phyloP scores from a whole-genome alignment of 2,113 vertebrate species.

The Chaetodon trifascialis region DNA sequence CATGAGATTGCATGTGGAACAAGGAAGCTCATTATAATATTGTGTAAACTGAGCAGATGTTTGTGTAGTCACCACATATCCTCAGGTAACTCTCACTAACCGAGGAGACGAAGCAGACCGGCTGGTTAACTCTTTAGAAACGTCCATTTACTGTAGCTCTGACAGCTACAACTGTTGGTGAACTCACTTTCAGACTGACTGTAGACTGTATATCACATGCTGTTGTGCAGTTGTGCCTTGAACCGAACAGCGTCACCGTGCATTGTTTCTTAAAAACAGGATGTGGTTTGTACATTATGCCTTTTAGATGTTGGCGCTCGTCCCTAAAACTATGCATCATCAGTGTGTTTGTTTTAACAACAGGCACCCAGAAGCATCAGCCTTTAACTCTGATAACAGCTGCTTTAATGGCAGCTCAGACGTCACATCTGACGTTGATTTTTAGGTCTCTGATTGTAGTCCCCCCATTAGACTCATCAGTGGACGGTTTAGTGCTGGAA shows the following conservation, averaged over 20 bases:
- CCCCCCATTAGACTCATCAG: too few species aligned
- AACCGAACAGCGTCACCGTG: too few species aligned
- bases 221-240: not conserved
- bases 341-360: not conserved
- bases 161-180: not conserved
- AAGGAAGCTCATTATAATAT: constrained; percentile 33
- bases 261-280: not conserved
- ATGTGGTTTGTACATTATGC: not conserved
- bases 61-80: not conserved
- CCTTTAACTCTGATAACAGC: not conserved
- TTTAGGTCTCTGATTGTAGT: too few species aligned
- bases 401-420: not conserved
- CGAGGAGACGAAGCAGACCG: not conserved
- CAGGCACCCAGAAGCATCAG: not conserved
- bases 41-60: constrained; percentile 31
- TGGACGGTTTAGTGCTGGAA: too few species aligned
- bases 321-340: not conserved
- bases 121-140: not conserved
- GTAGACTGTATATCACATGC: not conserved
- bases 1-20: not conserved
- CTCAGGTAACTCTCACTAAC: not conserved
- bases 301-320: not conserved
- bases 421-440: not conserved
- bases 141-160: not conserved
- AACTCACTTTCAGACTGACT: not conserved